A percentile compares a stretch with the other conserved stretches of the same genome.
Evolutionary conservation across 2,797 vertebrate species (phyloP).

Genomic region (Leuciscus waleckii): DNA sequence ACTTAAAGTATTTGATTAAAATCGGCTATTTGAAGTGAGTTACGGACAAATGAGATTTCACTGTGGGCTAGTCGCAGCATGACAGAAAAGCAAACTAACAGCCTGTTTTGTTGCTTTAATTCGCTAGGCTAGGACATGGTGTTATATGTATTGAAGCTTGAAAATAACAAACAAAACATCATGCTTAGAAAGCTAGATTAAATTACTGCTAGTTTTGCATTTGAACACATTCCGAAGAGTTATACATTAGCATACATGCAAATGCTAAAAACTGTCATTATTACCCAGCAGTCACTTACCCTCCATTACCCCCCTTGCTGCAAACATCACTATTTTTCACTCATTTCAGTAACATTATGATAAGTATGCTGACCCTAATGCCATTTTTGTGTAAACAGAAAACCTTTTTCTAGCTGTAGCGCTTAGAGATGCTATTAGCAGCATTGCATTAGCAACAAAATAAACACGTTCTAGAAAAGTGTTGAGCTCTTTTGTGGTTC

Average conservation of each 20-base stretch:
- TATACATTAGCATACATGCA: not conserved
- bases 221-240: not conserved
- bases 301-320: not conserved
- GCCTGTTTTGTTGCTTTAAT: not conserved
- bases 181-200: not conserved
- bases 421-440: not conserved
- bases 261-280: not conserved
- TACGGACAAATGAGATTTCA: not conserved
- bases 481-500: not conserved
- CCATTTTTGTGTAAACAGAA: slow-evolving; percentile 1
- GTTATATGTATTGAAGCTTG: not conserved
- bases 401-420: not conserved
- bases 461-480: not conserved
- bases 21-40: not conserved
- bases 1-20: not conserved
- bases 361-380: slow-evolving; percentile 2
- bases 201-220: not conserved
- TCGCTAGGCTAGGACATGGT: not conserved
- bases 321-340: slow-evolving; percentile 7
- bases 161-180: not conserved
- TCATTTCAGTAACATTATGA: slow-evolving; percentile 1
- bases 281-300: not conserved
- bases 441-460: not conserved
- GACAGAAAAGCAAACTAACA: not conserved
- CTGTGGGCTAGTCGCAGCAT: not conserved